Evolutionary conservation across 2,888 invertebrate species (phyloP), one percentile per base, ranked within the genome.

Genomic region (Anorthoa munda): DNA sequence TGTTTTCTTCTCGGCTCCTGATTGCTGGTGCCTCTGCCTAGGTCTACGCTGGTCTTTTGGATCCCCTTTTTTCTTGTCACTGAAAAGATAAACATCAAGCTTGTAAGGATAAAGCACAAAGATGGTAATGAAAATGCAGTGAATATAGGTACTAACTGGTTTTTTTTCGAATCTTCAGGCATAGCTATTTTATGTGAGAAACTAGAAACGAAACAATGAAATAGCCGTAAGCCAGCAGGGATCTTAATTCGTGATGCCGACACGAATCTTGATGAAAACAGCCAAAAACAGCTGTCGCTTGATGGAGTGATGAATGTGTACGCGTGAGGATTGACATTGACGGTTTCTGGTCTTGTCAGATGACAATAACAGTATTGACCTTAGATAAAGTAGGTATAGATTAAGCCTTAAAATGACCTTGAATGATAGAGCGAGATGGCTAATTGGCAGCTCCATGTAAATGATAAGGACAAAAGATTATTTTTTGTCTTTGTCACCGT

Each of bases 41-140:
- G 93, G 92, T 81, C 89, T 91, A 55, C 95, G 91, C 79, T 95
- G 95, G 23, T 95, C 95, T 85, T 95, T 96, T 0, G 95, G 90
- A 21, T 94, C 94, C 87, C 89, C 86, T 82, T 91, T 93, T 65
- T 88, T 90, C 85, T 93, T 94, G 59, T 91, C 91, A 73, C 94
- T 95, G 85, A 68, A 92, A 92, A 61, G 50, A 31, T 31, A 53
- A 51, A 18, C 21, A 55, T 46, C 13, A 46, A 55, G 7, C 50
- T 51, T 66, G 18, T 15, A 39, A 39, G 39, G 31, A 39, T 12
- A 61, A 26, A 3, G 17, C 18, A 46, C 13, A 21, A 21, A 48
- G 0, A 23, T 46, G 18, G n/a, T 39, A 31, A 13, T 9, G 12
- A 51, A 58, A 56, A 15, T 15, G 17, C n/a, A 15, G 31, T 66